Percentiles rank a stretch among this genome's conserved stretches.
These are phyloP conservation scores for Herminia tarsipennalis DNA, from an alignment of 2,888 invertebrate species.

Conservation along the genomic window DNA sequence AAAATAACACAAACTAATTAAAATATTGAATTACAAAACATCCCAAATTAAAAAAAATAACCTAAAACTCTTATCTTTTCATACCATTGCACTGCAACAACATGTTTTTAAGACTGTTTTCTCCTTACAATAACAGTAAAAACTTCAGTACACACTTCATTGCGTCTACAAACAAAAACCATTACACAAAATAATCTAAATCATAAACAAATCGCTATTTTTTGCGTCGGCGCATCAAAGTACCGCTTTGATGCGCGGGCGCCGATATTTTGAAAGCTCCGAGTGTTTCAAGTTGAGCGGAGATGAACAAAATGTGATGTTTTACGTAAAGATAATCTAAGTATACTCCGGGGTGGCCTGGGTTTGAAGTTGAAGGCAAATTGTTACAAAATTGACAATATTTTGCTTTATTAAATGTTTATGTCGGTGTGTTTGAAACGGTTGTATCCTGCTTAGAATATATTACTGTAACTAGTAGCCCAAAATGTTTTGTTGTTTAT, in stretches of 20 bases:
- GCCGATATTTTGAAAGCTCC: slow-evolving; percentile 33
- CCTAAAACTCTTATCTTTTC: not conserved
- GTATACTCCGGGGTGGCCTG: slow-evolving; percentile 54
- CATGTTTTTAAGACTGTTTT: not conserved
- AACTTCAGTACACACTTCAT: slow-evolving; percentile 29
- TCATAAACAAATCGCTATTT: slow-evolving; percentile 38
- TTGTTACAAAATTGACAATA: slow-evolving; percentile 46
- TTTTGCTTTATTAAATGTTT: slow-evolving; percentile 36
- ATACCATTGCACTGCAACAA: not conserved
- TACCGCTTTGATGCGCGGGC: slow-evolving; percentile 22
- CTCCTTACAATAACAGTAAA: not conserved
- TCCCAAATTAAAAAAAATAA: not conserved
- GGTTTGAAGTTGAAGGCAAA: slow-evolving; percentile 4
- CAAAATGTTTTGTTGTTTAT: too few species aligned
- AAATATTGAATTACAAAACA: slow-evolving; percentile 5
- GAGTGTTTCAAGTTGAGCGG: slow-evolving; percentile 38
- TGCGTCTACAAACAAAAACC: slow-evolving; percentile 33
- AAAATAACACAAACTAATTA: not conserved
- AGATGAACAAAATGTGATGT: slow-evolving; percentile 32
- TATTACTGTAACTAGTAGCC: too few species aligned
- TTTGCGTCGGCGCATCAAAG: slow-evolving; percentile 24
- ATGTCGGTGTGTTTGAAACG: slow-evolving; percentile 11
- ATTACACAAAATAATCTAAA: slow-evolving; percentile 22
- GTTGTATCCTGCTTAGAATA: too few species aligned
- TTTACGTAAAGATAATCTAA: slow-evolving; percentile 31